Base-by-base conservation (phyloP, 2,113 vertebrate species). In the Spea multiplicata region DNA sequence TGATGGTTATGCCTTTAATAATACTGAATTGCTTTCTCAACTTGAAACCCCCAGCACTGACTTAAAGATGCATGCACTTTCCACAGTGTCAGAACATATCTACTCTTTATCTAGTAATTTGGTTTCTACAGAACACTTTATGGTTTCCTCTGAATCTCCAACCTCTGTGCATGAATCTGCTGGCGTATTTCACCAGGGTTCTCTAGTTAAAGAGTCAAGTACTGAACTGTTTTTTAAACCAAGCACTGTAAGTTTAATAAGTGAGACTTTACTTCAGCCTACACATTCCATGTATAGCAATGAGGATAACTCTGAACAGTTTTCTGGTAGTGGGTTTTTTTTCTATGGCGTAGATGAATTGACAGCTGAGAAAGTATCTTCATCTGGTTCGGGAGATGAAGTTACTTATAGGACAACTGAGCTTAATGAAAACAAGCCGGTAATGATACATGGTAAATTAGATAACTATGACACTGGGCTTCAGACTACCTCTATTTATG, bases 51-150 rank as follows among this genome's bases (percentile, higher is more conserved):
- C 89, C 86, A 88, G 87, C 85, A 87, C 88, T 90, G 89, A 91
- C 88, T 84, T 91, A 84, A 77, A 90, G 86, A 88, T 93, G 91
- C 93, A 94, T 92, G 92, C 91, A 82, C 86, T 83, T 66, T 86
- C 94, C 84, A 87, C 91, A 76, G 53, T 87, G 81, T 89, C 92
- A 66, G 86, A 90, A 85, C 86, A 86, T 87, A 77, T 88, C 85
- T 82, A 84, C 82, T 83, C 88, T 88, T 87, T 92, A 73, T 86
- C 90, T 89, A 85, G 85, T 84, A 82, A 83, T 73, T 87, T 90
- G 83, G 88, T 89, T 84, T 92, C 91, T 75, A 88, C 91, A 16
- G 87, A 90, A 88, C 88, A 81, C 61, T 85, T 91, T 88, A 83
- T 88, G 77, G 87, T 90, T 84, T 86, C 85, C 49, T 87, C 87